Base-by-base conservation (phyloP, 2,888 invertebrate species). In the Drosophila suboccidentalis region DNA sequence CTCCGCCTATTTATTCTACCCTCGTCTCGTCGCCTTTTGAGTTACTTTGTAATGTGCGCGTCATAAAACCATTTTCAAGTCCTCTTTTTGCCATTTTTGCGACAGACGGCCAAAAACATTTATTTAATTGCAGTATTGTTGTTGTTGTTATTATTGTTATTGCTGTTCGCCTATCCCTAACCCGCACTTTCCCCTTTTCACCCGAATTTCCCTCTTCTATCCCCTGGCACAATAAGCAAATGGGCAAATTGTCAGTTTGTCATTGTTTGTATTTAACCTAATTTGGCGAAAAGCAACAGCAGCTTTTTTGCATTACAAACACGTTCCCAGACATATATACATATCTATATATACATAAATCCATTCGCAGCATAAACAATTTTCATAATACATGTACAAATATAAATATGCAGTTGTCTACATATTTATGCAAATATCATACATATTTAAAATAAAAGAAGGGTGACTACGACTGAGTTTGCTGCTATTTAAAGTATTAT, bases 191-290 rank as follows among this genome's bases (percentile, higher is more conserved):
- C 44, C 36, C 32, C 11, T 29, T 38, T 34, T n/a, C 6, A 4
- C 19, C 4, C 15, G 36, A 10, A 3, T 38, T 34, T n/a, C n/a
- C 43, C 26, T 8, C 11, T n/a, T 9, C 17, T 4, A 3, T 9
- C 5, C 22, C n/a, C 17, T 19, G 38, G n/a, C 39, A 44, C 55
- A 47, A 41, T 57, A 41, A 41, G 38, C 43, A 67, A 66, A 64
- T 65, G 60, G 49, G 46, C 75, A 65, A 71, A 81, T 82, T 73
- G 75, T 87, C 70, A 71, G 73, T 75, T 79, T 71, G 72, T 71
- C 74, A 50, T 75, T 77, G 75, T 79, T 81, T 74, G 71, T 71
- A 74, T 84, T 79, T 79, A 89, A 81, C 82, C 82, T 61, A 86
- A 89, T 89, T 87, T 75, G 44, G 47, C 59, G 57, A 55, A 67